Evolutionary conservation across 2,797 vertebrate species (phyloP).

Genomic region (Phoebastria nigripes): DNA sequence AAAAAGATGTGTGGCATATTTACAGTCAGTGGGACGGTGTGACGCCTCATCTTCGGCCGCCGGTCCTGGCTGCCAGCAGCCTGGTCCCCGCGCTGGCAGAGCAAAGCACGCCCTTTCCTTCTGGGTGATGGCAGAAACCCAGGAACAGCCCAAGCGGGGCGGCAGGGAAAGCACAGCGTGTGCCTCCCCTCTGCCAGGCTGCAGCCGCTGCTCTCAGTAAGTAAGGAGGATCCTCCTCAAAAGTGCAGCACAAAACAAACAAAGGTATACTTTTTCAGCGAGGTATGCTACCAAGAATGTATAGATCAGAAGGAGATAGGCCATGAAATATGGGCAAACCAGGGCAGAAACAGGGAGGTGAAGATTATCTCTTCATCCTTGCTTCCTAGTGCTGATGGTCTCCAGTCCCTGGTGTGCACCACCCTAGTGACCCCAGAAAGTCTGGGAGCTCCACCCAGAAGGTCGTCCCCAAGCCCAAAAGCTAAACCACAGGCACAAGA

Average conservation of each 20-base stretch:
- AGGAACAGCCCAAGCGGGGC: fast-evolving
- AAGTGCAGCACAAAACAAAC: not conserved
- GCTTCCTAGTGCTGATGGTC: not conserved
- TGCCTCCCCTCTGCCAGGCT: not conserved
- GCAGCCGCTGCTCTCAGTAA: fast-evolving
- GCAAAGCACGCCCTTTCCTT: not conserved
- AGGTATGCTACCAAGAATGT: not conserved
- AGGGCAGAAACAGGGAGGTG: not conserved
- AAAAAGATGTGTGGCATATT: not conserved
- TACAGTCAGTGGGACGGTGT: not conserved
- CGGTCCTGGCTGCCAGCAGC: not conserved
- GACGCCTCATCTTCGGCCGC: not conserved
- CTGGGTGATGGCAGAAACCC: not conserved
- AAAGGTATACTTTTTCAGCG: not conserved
- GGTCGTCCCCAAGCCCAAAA: not conserved
- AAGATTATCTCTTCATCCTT: not conserved
- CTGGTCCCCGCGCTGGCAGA: not conserved
- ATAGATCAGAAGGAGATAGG: not conserved
- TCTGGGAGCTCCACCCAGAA: not conserved
- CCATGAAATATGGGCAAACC: not conserved
- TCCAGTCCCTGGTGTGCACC: not conserved
- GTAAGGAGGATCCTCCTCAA: not conserved
- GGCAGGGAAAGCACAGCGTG: not conserved
- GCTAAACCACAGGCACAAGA: not conserved
- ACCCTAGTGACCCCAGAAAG: not conserved